These are phyloP conservation scores for Escarpia spicata DNA, from an alignment of 2,888 invertebrate species.

Conservation along the genomic window DNA sequence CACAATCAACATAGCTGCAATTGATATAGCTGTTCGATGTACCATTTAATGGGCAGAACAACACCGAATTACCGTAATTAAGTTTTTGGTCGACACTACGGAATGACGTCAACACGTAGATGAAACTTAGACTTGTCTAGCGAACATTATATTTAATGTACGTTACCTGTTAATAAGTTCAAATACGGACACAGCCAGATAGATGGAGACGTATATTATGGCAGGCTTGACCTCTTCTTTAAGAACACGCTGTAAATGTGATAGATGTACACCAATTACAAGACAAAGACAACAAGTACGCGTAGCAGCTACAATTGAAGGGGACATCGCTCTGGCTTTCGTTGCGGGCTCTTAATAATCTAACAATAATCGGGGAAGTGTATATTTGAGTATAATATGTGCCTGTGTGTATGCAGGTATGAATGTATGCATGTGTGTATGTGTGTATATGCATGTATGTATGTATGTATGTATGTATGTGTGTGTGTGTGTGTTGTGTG, in stretches of 20 bases:
- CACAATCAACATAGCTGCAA: too few species aligned
- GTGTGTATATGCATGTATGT: neutral
- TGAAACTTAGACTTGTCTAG: too few species aligned
- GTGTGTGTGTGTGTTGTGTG: neutral
- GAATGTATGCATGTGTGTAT: neutral
- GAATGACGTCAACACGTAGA: too few species aligned
- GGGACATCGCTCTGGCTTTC: too few species aligned
- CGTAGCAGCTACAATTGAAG: too few species aligned
- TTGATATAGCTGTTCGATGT: too few species aligned
- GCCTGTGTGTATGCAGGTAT: neutral
- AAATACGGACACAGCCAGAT: slow-evolving; percentile 57
- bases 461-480: neutral
- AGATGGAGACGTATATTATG: slow-evolving; percentile 58
- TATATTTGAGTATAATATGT: neutral
- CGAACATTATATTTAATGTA: neutral
- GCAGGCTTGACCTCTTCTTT: slow-evolving; percentile 60
- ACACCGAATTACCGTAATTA: too few species aligned
- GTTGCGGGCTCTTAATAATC: too few species aligned
- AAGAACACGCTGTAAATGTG: slow-evolving; percentile 51
- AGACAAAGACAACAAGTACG: too few species aligned
- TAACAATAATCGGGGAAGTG: too few species aligned
- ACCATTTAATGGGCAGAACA: too few species aligned
- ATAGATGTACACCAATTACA: neutral
- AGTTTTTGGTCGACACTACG: too few species aligned
- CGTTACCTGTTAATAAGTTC: slow-evolving; percentile 59